Conservation (phyloP, 1,140 invertebrate genomes). For the Drosophila oshimai region DNA sequence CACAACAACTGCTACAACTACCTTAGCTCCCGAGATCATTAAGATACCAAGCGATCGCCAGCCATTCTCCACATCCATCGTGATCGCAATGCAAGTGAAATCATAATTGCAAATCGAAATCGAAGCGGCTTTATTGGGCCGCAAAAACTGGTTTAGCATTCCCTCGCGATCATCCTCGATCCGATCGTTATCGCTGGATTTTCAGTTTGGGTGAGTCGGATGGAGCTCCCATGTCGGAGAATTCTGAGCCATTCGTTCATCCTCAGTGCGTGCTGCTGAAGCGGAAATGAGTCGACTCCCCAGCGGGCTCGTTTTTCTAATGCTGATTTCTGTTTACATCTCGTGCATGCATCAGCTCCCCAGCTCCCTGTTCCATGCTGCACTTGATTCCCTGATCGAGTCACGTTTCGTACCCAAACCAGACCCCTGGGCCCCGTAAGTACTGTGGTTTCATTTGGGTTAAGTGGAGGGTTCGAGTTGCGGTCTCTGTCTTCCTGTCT, state of each 20-base stretch:
- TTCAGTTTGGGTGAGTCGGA: background rate
- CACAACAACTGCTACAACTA: background rate
- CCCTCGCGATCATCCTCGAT: slow-evolving; percentile 30
- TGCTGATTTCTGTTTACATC: slow-evolving; percentile 35
- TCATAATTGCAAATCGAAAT: slow-evolving; percentile 74
- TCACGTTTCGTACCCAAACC: slow-evolving; percentile 46
- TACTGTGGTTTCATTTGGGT: slow-evolving; percentile 35
- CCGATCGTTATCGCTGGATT: slow-evolving; percentile 1
- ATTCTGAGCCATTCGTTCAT: slow-evolving; percentile 76
- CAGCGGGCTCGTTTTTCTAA: slow-evolving; percentile 28
- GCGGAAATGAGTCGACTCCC: slow-evolving; percentile 58
- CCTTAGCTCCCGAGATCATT: slow-evolving; percentile 22
- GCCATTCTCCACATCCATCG: slow-evolving; percentile 18
- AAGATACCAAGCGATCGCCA: slow-evolving; percentile 18
- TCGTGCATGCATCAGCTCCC: slow-evolving; percentile 2
- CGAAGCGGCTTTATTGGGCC: slow-evolving; percentile 45
- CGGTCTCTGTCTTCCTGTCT: background rate
- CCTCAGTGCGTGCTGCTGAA: slow-evolving; percentile 66
- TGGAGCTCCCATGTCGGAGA: background rate
- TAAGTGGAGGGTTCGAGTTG: slow-evolving; percentile 42
- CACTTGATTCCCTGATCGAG: slow-evolving; percentile 31
- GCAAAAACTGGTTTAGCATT: slow-evolving; percentile 64
- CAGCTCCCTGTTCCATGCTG: slow-evolving; percentile 4
- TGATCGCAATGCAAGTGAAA: slow-evolving; percentile 67
- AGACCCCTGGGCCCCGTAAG: slow-evolving; percentile 15